Percentiles rank a stretch among this genome's conserved stretches.
These are phyloP conservation scores for Gorsachius goisagi DNA, from an alignment of 2,113 vertebrate genomes.

Conservation along the genomic window DNA sequence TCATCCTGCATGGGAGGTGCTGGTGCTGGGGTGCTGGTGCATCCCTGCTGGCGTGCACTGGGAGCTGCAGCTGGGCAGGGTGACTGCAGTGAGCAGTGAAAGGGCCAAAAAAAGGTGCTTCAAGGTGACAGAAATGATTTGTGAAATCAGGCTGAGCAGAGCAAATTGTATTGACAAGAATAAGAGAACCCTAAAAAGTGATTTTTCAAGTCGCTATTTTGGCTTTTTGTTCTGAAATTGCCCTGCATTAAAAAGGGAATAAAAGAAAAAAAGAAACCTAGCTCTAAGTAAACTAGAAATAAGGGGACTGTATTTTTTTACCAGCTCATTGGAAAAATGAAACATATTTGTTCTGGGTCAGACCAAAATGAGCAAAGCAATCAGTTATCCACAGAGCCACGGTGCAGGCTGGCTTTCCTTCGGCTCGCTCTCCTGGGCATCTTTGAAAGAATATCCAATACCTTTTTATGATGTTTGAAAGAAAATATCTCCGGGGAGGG, in stretches of 20 bases:
- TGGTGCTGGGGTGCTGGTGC: not conserved
- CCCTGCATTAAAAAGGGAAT: not conserved
- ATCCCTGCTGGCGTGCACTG: not conserved
- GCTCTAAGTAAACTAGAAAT: constrained; percentile 52
- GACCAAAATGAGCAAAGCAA: constrained; percentile 58
- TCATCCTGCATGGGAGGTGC: accelerated
- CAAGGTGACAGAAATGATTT: constrained; percentile 6
- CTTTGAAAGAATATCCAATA: constrained; percentile 45
- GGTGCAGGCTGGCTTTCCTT: constrained; percentile 6
- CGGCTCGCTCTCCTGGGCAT: constrained; percentile 26
- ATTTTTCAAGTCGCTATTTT: constrained; percentile 41
- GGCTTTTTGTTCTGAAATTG: constrained; percentile 56
- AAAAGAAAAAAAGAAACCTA: not conserved
- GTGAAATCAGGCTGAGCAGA: constrained; percentile 5
- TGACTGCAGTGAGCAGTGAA: not conserved
- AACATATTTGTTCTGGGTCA: constrained; percentile 64
- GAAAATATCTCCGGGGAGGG: constrained; percentile 4
- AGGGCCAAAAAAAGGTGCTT: not conserved
- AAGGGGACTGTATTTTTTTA: constrained; percentile 46
- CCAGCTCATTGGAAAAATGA: constrained; percentile 65
- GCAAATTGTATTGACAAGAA: constrained; percentile 46
- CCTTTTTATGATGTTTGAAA: constrained; percentile 44
- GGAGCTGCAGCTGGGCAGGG: not conserved
- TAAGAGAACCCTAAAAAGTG: constrained; percentile 21
- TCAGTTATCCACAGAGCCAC: constrained; percentile 46